These are phyloP conservation scores for Hirundo rustica DNA, from an alignment of 2,797 vertebrate species.

Conservation along the genomic window DNA sequence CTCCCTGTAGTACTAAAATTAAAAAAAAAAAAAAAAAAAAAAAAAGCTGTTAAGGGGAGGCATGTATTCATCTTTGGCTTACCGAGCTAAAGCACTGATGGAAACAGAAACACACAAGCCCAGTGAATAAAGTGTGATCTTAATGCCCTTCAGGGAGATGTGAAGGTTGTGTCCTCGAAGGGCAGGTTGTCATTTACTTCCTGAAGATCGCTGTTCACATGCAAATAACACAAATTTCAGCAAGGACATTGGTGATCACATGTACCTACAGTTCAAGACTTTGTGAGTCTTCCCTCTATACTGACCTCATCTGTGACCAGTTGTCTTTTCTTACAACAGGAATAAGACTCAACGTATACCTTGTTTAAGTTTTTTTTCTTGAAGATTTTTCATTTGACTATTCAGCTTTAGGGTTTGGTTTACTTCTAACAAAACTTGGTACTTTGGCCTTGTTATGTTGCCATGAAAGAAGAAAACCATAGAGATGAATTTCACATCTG, in stretches of 20 bases:
- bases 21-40: no score
- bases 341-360: neutral
- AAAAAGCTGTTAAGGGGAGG: rapidly evolving
- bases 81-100: neutral
- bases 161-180: neutral
- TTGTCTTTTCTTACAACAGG: neutral
- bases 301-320: neutral
- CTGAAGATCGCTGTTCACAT: neutral
- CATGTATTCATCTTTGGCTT: neutral
- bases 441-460: neutral
- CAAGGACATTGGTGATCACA: neutral
- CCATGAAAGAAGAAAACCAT: neutral
- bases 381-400: neutral
- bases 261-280: neutral
- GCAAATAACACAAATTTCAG: neutral
- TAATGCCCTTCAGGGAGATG: neutral
- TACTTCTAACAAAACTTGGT: neutral
- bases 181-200: neutral
- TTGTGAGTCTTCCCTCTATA: neutral
- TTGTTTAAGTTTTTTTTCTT: neutral
- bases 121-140: neutral
- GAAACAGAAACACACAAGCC: neutral
- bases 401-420: neutral
- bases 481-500: neutral
- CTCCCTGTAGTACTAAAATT: neutral